Evolutionary conservation across 2,113 vertebrate genomes (phyloP).

Genomic region (Fulica atra): DNA sequence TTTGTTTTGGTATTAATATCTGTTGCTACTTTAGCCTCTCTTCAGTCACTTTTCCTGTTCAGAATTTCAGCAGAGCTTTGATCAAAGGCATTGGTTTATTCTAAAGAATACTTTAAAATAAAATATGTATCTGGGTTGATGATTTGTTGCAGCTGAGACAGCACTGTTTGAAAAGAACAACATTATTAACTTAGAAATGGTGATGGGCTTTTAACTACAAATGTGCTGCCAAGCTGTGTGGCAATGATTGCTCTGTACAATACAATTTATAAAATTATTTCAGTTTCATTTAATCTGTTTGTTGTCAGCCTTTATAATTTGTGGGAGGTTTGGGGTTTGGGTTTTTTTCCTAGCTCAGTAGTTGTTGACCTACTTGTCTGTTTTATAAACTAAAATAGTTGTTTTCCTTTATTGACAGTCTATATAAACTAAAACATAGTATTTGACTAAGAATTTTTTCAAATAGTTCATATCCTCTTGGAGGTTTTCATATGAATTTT

Average conservation of each 20-base stretch:
- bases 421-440: background rate
- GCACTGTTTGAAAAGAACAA: conserved; percentile 51
- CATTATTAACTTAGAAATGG: conserved; percentile 55
- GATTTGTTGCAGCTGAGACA: conserved; percentile 26
- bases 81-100: conserved; percentile 46
- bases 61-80: conserved; percentile 4
- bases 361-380: conserved; percentile 34
- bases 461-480: background rate
- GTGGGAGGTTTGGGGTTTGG: background rate
- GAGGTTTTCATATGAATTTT: background rate
- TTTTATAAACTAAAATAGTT: conserved; percentile 16
- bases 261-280: background rate
- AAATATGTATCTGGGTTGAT: conserved; percentile 69
- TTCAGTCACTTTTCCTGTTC: background rate
- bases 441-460: background rate
- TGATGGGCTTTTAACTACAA: conserved; percentile 51
- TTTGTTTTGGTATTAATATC: background rate
- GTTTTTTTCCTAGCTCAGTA: background rate
- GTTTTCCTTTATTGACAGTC: background rate
- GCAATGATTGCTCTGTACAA: background rate
- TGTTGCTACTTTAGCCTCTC: background rate
- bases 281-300: conserved; percentile 25
- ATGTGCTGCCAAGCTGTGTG: background rate
- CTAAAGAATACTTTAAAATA: conserved; percentile 37
- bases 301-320: conserved; percentile 8